phyloP scores from a whole-genome alignment of 2,888 invertebrate genomes.

The Deilephila porcellus region DNA sequence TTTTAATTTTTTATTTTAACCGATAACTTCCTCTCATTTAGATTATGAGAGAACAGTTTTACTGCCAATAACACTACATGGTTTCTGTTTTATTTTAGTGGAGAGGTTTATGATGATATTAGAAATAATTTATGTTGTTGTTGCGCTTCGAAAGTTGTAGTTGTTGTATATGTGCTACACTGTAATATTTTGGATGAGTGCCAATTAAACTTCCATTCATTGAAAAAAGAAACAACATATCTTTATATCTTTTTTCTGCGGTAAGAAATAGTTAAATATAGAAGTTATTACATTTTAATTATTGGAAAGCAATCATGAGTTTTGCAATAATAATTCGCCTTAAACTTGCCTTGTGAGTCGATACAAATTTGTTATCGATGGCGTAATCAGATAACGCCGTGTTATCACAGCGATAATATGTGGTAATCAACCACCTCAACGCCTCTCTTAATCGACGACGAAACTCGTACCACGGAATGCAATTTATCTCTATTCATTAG shows the following conservation, averaged over 20 bases:
- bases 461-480: constrained; percentile 45
- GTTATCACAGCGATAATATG: constrained; percentile 57
- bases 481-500: constrained; percentile 37
- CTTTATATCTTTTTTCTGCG: not conserved
- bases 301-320: constrained; percentile 27
- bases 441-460: constrained; percentile 53
- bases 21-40: too few relatives aligned
- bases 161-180: not conserved
- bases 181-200: constrained; percentile 29
- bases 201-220: constrained; percentile 32
- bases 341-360: constrained; percentile 47
- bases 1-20: too few relatives aligned
- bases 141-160: not conserved
- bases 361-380: constrained; percentile 58
- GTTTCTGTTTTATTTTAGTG: not conserved
- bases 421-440: constrained; percentile 57
- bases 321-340: constrained; percentile 41
- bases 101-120: not conserved
- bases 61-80: not conserved
- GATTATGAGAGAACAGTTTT: not conserved
- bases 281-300: not conserved
- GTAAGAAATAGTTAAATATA: too few relatives aligned
- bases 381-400: constrained; percentile 54
- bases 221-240: constrained; percentile 19
- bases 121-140: not conserved